These are phyloP conservation scores for Sycophila sp. DNA, from an alignment of 1,140 invertebrate species.

Conservation along the genomic window DNA sequence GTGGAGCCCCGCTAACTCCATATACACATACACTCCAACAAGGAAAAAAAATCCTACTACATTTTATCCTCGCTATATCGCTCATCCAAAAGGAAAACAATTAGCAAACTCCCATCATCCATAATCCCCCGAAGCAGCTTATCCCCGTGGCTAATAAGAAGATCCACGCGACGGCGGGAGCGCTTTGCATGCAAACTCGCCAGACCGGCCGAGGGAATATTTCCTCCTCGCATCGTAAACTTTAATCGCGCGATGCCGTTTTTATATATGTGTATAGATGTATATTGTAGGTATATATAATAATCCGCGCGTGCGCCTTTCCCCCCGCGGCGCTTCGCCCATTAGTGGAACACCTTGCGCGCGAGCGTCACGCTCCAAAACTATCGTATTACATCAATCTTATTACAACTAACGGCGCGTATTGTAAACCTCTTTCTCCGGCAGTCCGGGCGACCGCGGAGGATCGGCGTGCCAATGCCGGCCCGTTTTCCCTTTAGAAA, in stretches of 20 bases:
- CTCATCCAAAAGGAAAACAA: too few relatives aligned
- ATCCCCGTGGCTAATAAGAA: too few relatives aligned
- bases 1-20: too few relatives aligned
- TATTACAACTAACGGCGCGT: slow-evolving; percentile 54
- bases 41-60: too few relatives aligned
- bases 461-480: not conserved
- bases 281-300: not conserved
- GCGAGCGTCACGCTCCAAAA: slow-evolving; percentile 62
- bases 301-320: not conserved
- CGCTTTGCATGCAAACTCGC: too few relatives aligned
- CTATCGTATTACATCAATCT: slow-evolving; percentile 61
- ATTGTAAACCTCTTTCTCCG: slow-evolving; percentile 1
- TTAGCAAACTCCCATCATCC: too few relatives aligned
- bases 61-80: too few relatives aligned
- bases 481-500: slow-evolving; percentile 33
- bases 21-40: too few relatives aligned
- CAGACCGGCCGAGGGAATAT: not conserved
- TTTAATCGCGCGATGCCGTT: not conserved
- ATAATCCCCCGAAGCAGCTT: too few relatives aligned
- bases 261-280: not conserved
- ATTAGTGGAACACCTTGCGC: not conserved
- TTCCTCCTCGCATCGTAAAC: slow-evolving; percentile 3
- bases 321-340: not conserved
- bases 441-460: too few relatives aligned
- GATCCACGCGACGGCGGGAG: too few relatives aligned